Evolutionary conservation across 2,888 invertebrate genomes (phyloP).

Genomic region (Yponomeuta cagnagella): DNA sequence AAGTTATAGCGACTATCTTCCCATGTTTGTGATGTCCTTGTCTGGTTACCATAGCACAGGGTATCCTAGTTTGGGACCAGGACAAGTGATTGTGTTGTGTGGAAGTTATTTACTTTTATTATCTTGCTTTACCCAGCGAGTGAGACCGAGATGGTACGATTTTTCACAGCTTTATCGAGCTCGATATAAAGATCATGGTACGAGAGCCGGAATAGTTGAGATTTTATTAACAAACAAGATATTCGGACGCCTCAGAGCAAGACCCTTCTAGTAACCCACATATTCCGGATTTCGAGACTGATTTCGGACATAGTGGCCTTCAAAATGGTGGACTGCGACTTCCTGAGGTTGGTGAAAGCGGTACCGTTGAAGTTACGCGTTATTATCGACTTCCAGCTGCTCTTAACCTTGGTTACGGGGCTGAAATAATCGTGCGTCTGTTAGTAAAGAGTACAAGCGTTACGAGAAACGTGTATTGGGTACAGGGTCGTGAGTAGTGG

Average conservation of each 20-base stretch:
- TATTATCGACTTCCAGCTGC: slow-evolving; percentile 1
- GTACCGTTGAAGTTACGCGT: slow-evolving; percentile 14
- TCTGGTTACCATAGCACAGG: too few species aligned
- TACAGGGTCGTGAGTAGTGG: not conserved
- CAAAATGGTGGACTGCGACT: slow-evolving; percentile 30
- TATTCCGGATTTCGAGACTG: slow-evolving; percentile 29
- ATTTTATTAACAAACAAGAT: not conserved
- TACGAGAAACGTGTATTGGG: not conserved
- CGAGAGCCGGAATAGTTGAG: too few species aligned
- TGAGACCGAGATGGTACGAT: too few species aligned
- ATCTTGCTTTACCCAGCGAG: too few species aligned
- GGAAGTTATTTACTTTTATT: too few species aligned
- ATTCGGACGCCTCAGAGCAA: not conserved
- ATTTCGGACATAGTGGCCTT: slow-evolving; percentile 35
- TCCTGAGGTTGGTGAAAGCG: slow-evolving; percentile 29
- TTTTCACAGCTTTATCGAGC: too few species aligned
- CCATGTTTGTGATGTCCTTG: too few species aligned
- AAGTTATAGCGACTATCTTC: too few species aligned
- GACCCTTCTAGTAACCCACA: slow-evolving; percentile 31
- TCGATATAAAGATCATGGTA: too few species aligned
- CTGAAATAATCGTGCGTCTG: slow-evolving; percentile 19
- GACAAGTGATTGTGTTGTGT: too few species aligned
- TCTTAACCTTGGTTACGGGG: slow-evolving; percentile 16
- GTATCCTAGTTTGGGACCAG: too few species aligned
- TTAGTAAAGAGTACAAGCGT: slow-evolving; percentile 12